Base-by-base conservation (phyloP, 1,140 invertebrate genomes). In the Coboldia fuscipes region DNA sequence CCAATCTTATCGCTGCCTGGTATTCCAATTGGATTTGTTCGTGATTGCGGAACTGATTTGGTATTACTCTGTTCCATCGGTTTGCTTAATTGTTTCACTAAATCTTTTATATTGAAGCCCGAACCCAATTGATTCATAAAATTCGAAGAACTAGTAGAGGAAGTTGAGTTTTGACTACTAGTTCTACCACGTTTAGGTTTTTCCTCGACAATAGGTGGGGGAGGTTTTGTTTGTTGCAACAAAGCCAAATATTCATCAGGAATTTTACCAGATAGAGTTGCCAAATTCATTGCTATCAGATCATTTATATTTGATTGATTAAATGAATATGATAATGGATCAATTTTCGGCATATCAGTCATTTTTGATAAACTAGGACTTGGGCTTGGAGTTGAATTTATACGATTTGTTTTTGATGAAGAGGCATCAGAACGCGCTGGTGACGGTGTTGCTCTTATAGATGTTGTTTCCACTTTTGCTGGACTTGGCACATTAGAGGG, bases 11-110 rank as follows among this genome's bases (percentile, higher is more conserved):
- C n/a, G n/a, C n/a, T n/a, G n/a, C n/a, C 51, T 30, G 0, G 51
- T 48, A 43, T 55, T 51, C 30, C 51, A 50, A 34, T 55, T 55
- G 0, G n/a, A n/a, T n/a, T n/a, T n/a, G n/a, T n/a, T n/a, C n/a
- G n/a, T n/a, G n/a, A n/a, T n/a, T 17, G 13, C 5, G 3, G 4
- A 19, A 19, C 30, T 31, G 17, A 20, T 19, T 19, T 19, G 30
- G 12, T 6, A 24, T 10, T 19, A 19, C 10, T 8, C 10, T 18
- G 8, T 31, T 31, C 10, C 17, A 19, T 31, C 49, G 51, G 35
- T n/a, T 13, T 5, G 24, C 34, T 28, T 18, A n/a, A n/a, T 20
- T 28, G 13, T 20, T 15, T 35, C 28, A 18, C 5, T 19, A 19
- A 16, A 17, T n/a, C 2, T 1, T 16, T 4, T 12, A 24, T 34